Evolutionary conservation across 2,113 vertebrate genomes (phyloP), one percentile per base, ranked within the genome.

Genomic region (Zosterops lateralis): DNA sequence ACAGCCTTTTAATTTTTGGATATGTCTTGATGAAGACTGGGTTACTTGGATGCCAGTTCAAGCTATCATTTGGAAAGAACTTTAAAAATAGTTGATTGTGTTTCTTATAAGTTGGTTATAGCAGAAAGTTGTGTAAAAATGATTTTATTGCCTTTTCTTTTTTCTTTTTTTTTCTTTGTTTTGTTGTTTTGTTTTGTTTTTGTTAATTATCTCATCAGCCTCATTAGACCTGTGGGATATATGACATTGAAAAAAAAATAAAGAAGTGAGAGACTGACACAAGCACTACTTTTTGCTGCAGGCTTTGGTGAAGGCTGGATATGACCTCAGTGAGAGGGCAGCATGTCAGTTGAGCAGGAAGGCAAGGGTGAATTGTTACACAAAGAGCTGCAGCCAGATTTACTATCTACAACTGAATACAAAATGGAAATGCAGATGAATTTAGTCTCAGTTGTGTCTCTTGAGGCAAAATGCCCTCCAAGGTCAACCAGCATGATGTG

Each of bases 291-390:
- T 12, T 44, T 47, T n/a, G 7, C 28, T 79, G 34, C 22, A 51
- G 38, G 34, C 53, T 73, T 61, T 84, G 51, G 31, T 76, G 80
- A 32, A 80, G 45, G 24, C 19, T 53, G 56, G 10, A 19, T 34
- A 31, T 54, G 65, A 47, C 20, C 25, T 62, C 51, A 34, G 38
- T 13, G 31, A 10, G n/a, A 38, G n/a, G 29, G 22, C 25, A 13
- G 21, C 11, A 22, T 28, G 0, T 56, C 26, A 17, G 25, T 11
- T 54, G 71, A 57, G 18, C 29, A 22, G 0, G 1, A 48, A 20
- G n/a, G 48, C 21, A 40, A 60, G 47, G 25, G 14, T 54, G 57
- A 61, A 47, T 29, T 64, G 17, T 38, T 71, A 12, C 0, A 0
- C 12, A 42, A 25, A 73, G 26, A 71, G 17, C 54, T 87, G 28